These are phyloP conservation scores for Labia minor DNA, from an alignment of 2,888 invertebrate genomes.

Conservation along the genomic window DNA sequence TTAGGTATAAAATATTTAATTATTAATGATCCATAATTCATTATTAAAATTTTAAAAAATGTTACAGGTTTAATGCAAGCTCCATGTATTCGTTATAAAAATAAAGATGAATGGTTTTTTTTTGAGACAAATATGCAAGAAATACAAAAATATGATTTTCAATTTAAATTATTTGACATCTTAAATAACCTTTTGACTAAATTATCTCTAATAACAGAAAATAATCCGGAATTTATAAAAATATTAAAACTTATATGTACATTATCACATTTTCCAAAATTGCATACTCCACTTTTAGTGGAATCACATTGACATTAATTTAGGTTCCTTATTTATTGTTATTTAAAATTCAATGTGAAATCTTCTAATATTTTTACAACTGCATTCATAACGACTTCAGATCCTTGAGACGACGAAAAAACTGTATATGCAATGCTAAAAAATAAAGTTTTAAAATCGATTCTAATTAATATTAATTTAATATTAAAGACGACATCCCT, in stretches of 20 bases:
- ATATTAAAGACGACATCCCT: background rate
- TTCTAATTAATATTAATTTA: too few species aligned
- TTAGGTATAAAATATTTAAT: background rate
- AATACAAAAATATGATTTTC: conserved; percentile 20
- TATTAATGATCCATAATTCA: background rate
- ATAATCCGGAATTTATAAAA: conserved; percentile 15
- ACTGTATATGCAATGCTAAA: conserved; percentile 22
- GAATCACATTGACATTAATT: background rate
- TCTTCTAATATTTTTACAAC: conserved; percentile 21
- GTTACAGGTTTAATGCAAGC: conserved; percentile 16
- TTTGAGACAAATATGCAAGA: conserved; percentile 18
- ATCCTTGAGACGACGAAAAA: conserved; percentile 19
- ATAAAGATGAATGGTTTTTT: conserved; percentile 9
- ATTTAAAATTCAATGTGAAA: conserved; percentile 16
- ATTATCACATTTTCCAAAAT: conserved; percentile 8
- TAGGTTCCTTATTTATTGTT: background rate
- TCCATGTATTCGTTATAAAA: conserved; percentile 17
- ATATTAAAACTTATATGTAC: conserved; percentile 15
- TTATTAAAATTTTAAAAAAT: too few species aligned
- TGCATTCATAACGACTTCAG: conserved; percentile 21
- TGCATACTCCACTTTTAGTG: background rate
- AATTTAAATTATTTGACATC: conserved; percentile 16
- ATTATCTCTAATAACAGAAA: background rate
- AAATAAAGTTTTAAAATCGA: conserved; percentile 15
- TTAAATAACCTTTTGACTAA: conserved; percentile 16